phyloP scores from a whole-genome alignment of 2,888 invertebrate genomes.

The Microctonus brassicae region DNA sequence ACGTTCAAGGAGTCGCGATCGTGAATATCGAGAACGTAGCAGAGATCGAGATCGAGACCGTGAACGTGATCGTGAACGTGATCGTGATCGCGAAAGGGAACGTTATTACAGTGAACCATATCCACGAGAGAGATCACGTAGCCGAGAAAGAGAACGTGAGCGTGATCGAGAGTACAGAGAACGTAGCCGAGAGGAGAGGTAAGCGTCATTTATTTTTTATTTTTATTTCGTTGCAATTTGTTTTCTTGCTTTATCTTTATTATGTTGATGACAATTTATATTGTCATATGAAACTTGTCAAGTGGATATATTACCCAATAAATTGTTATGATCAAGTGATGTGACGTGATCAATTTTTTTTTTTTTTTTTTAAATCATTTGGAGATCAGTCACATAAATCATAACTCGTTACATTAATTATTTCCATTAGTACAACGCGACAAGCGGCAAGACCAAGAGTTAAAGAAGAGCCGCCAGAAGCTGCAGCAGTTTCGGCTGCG shows the following conservation, averaged over 20 bases:
- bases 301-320: background rate
- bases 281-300: no score
- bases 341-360: background rate
- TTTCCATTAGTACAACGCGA: slow-evolving; percentile 70
- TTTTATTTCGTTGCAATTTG: background rate
- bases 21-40: slow-evolving; percentile 74
- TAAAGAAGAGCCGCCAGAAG: slow-evolving; percentile 69
- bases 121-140: slow-evolving; percentile 84
- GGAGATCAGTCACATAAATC: background rate
- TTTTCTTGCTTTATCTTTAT: background rate
- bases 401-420: slow-evolving; percentile 58
- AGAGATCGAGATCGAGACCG: slow-evolving; percentile 71
- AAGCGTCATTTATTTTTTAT: slow-evolving; percentile 55
- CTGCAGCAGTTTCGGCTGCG: slow-evolving; percentile 68
- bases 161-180: slow-evolving; percentile 80
- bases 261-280: slow-evolving; percentile 30
- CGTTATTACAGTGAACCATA: slow-evolving; percentile 70
- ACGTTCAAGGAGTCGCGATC: slow-evolving; percentile 79
- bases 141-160: slow-evolving; percentile 78
- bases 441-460: slow-evolving; percentile 69
- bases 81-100: slow-evolving; percentile 73
- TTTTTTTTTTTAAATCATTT: background rate
- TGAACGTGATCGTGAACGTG: slow-evolving; percentile 72
- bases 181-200: slow-evolving; percentile 84
- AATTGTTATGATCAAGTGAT: background rate